Evolutionary conservation across 2,888 invertebrate genomes (phyloP).

Genomic region (Chloroclysta siterata): DNA sequence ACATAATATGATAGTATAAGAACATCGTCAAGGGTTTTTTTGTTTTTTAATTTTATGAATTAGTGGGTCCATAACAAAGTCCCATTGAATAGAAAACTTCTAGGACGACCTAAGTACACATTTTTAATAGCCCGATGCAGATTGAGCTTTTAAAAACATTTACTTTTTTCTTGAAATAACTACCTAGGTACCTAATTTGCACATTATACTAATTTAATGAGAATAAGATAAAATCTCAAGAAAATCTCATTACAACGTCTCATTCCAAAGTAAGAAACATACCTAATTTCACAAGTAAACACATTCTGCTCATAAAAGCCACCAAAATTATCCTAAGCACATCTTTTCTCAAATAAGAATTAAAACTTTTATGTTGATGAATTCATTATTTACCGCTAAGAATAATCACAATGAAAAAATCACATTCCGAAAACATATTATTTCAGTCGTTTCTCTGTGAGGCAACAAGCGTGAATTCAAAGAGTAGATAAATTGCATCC

Average conservation of each 20-base stretch:
- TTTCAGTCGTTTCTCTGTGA: constrained; percentile 37
- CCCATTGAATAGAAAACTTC: not conserved
- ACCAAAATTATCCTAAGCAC: constrained; percentile 27
- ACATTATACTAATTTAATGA: constrained; percentile 4
- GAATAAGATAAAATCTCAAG: constrained; percentile 9
- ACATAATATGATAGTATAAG: no score
- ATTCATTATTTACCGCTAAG: constrained; percentile 45
- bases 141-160: not conserved
- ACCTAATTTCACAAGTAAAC: constrained; percentile 24
- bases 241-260: constrained; percentile 20
- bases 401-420: constrained; percentile 39
- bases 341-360: constrained; percentile 25
- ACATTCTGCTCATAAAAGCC: constrained; percentile 27
- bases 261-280: constrained; percentile 21
- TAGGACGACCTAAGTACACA: no score
- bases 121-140: not conserved
- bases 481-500: constrained; percentile 45
- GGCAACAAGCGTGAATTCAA: constrained; percentile 50
- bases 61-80: not conserved
- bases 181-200: constrained; percentile 1
- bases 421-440: constrained; percentile 34
- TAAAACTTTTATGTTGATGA: constrained; percentile 33
- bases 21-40: no score
- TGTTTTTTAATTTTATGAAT: no score
- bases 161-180: not conserved